phyloP scores from a whole-genome alignment of 2,113 vertebrate genomes.

The Phalacrocorax aristotelis region DNA sequence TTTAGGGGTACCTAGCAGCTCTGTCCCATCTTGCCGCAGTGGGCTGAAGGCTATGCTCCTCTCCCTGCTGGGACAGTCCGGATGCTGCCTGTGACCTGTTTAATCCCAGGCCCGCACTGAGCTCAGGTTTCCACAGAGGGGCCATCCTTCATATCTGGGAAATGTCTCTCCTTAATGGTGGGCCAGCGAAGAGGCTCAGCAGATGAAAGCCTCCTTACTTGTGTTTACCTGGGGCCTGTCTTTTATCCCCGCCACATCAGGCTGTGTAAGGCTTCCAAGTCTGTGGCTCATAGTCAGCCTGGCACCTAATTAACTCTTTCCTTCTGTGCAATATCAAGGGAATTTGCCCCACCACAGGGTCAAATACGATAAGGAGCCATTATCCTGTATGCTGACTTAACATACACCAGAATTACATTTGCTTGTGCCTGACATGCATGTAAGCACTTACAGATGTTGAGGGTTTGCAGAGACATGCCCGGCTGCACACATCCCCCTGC shows the following conservation, averaged over 20 bases:
- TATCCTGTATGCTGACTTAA: slow-evolving; percentile 7
- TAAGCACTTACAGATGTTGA: slow-evolving; percentile 50
- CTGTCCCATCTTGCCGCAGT: not conserved
- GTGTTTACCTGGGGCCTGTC: slow-evolving; percentile 26
- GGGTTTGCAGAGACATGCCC: not conserved
- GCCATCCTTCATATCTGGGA: not conserved
- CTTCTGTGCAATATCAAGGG: slow-evolving; percentile 38
- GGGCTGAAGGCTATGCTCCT: not conserved
- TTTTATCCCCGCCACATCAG: slow-evolving; percentile 1
- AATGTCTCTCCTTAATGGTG: not conserved
- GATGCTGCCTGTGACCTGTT: not conserved
- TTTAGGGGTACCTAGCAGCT: not conserved
- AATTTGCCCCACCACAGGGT: slow-evolving; percentile 17
- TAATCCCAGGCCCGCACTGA: not conserved
- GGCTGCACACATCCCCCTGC: not conserved
- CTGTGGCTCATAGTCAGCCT: not conserved
- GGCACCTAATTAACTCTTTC: slow-evolving; percentile 55
- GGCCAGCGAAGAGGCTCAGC: not conserved
- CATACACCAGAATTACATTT: slow-evolving; percentile 39
- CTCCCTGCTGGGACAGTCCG: accelerated
- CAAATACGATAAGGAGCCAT: not conserved
- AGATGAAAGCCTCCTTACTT: slow-evolving; percentile 39
- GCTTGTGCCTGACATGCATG: not conserved
- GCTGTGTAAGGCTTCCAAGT: not conserved
- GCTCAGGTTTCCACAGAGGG: not conserved